phyloP scores from a whole-genome alignment of 2,113 vertebrate species.

The Tympanuchus pallidicinctus region DNA sequence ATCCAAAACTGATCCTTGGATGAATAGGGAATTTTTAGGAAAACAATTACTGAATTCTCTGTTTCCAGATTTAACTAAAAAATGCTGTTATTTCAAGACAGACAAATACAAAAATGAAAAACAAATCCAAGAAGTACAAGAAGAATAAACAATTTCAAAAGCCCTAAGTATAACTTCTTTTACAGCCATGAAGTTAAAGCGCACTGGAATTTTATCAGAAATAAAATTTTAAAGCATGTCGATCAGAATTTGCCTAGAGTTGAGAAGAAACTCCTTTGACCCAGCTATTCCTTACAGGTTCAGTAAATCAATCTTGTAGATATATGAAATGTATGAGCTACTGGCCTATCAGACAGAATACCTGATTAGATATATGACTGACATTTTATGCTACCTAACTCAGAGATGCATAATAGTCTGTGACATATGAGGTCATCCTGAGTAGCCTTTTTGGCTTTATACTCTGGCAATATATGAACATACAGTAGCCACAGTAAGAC shows the following conservation, averaged over 20 bases:
- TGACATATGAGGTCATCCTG: background rate
- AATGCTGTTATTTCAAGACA: background rate
- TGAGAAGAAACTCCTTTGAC: background rate
- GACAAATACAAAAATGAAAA: background rate
- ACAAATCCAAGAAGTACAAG: fast-evolving
- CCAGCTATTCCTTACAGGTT: background rate
- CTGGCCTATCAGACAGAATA: background rate
- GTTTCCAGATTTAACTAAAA: background rate
- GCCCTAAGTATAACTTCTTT: background rate
- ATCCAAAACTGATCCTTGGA: background rate
- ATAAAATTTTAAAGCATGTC: background rate
- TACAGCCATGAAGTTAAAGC: background rate
- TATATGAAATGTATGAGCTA: background rate
- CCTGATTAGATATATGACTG: background rate
- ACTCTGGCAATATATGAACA: background rate
- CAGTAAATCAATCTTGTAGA: background rate
- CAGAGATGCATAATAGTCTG: background rate
- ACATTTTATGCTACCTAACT: background rate
- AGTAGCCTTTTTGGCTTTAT: background rate
- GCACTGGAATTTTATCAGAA: background rate
- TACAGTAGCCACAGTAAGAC: background rate
- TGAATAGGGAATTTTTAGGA: background rate
- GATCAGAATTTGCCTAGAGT: background rate
- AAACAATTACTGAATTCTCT: background rate
- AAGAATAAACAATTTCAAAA: background rate